Conservation (phyloP, 2,113 vertebrate species). For the Nestor notabilis region DNA sequence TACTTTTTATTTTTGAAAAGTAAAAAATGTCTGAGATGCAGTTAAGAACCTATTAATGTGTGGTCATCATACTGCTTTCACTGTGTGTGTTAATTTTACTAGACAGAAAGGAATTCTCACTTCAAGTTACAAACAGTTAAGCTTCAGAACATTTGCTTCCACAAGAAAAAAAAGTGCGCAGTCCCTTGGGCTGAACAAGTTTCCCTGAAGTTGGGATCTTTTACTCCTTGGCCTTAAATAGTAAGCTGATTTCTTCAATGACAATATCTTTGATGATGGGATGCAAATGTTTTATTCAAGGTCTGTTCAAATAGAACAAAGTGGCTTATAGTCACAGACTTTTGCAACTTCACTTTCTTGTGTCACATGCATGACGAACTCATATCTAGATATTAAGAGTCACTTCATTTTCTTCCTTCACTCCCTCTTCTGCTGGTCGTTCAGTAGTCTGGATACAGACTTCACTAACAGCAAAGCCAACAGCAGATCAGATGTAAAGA, state of each 20-base stretch:
- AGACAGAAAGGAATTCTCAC: background rate
- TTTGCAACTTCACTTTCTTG: background rate
- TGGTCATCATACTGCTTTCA: background rate
- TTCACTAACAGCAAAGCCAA: background rate
- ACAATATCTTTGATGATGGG: background rate
- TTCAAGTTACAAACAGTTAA: background rate
- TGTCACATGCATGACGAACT: background rate
- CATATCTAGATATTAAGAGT: background rate
- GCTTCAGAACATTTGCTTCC: background rate
- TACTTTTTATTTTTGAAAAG: background rate
- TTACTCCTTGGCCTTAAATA: background rate
- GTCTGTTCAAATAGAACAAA: background rate
- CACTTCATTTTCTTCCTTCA: background rate
- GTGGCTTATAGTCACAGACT: background rate
- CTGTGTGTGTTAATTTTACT: background rate
- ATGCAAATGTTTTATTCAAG: background rate
- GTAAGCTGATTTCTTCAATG: background rate
- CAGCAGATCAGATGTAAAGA: background rate
- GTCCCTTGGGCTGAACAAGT: background rate
- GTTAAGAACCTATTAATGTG: background rate
- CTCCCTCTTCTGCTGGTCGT: background rate
- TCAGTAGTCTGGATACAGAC: background rate
- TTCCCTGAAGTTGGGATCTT: background rate
- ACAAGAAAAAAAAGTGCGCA: background rate
- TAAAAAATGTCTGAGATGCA: background rate